Base-by-base conservation (phyloP, 2,888 invertebrate genomes). In the Cenopis cana region DNA sequence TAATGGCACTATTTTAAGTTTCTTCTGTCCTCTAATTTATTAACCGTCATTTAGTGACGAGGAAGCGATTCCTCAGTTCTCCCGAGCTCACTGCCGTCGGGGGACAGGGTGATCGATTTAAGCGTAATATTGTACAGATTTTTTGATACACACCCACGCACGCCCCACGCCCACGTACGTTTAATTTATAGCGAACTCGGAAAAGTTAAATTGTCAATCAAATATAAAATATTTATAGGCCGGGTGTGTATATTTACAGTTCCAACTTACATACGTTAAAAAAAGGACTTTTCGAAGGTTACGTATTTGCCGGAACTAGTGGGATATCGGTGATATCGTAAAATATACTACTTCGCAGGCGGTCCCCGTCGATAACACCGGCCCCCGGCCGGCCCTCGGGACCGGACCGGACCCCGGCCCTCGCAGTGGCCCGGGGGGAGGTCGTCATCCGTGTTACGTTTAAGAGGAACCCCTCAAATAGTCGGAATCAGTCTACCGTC, bases 1-100 rank as follows among this genome's bases (percentile, higher is more conserved):
- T 82, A 80, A 79, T 81, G 79, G 81, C 82, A 80, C 80, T 71
- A 67, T 71, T 46, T 18, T 54, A 69, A 33, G 54, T 54, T 54
- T 57, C 29, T 50, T 70, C 46, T 70, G 36, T 41, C 18, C 17
- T 17, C 33, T 12, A 38, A 17, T 56, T 33, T 38, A 29, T 2
- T n/a, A 18, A 24, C 9, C 10, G n/a, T 29, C 12, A 14, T 20
- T 55, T 20, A 55, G 14, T 29, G n/a, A 55, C 29, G 18, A 17
- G 5, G 0, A 38, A 20, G 36, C n/a, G 12, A 46, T 24, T 3
- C 36, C 17, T 50, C 24, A n/a, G 12, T 20, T n/a, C n/a, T 59
- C 36, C 8, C 18, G 57, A 57, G 9, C 18, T 29, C 12, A 4
- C 12, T 14, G 14, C 14, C 41, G 14, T 46, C n/a, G 14, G 3